Base-by-base conservation (phyloP, 2,797 vertebrate genomes). In the Podargus strigoides region DNA sequence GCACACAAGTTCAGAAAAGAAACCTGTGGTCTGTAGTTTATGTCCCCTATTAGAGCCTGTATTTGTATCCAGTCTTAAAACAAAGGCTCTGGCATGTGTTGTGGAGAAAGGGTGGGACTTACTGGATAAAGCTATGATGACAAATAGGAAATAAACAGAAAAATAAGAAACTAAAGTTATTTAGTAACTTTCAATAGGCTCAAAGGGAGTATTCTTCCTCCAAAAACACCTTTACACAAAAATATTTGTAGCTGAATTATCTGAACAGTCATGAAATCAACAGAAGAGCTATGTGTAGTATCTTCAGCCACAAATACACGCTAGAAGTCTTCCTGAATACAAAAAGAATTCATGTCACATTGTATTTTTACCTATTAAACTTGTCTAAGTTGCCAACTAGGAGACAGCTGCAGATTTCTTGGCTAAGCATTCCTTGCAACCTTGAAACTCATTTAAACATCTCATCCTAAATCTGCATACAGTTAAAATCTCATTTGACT, bases 71-170 rank as follows among this genome's bases (percentile, higher is more conserved):
- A 42, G 3, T 16, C 19, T 37, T 60, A 24, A 64, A 68, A 20
- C 4, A 50, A 47, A 49, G 3, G 7, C 17, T 82, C 26, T 89
- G 42, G 26, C 4, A 7, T 7, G 12, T 12, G 1, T 22, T 49
- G 26, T 34, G 26, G 59, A 14, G 34, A 44, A 60, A 52, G 26
- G 5, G 3, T 37, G 10, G 26, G 34, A 16, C 18, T 64, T 44
- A 13, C 0, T 32, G 30, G 26, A 20, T 27, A 60, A 90, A 36
- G 1, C 8, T 46, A 9, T 3, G 12, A 12, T 6, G 11, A 34
- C 1, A 4, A 27, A 55, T 21, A 19, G 8, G 7, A 13, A 6
- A 5, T n/a, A 37, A 15, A 13, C 3, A 44, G 8, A 24, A 30
- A 63, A 77, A 46, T 34, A 90, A 76, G 5, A 41, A 21, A 5